These are phyloP conservation scores for Brachystomella parvula DNA, from an alignment of 1,140 invertebrate species.

Conservation along the genomic window DNA sequence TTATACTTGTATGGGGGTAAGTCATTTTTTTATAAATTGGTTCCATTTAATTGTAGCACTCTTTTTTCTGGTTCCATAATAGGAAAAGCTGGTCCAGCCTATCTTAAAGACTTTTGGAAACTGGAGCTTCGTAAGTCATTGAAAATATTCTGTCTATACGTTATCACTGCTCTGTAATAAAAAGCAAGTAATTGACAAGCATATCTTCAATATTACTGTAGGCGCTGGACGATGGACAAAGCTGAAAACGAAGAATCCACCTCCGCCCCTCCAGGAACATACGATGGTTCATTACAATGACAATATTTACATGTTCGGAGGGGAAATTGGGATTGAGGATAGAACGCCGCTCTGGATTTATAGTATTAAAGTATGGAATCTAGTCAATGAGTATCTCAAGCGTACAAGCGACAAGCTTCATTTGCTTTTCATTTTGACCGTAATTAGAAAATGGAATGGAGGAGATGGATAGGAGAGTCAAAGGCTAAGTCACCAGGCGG, in stretches of 20 bases:
- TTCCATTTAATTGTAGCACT: neutral
- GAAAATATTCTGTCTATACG: neutral
- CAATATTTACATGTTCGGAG: conserved; percentile 77
- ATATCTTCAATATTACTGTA: conserved; percentile 30
- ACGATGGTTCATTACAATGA: conserved; percentile 67
- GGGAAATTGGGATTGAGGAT: conserved; percentile 71
- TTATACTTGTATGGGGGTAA: conserved; percentile 33
- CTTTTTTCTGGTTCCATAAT: conserved; percentile 34
- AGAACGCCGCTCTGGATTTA: conserved; percentile 83
- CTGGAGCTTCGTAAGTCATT: conserved; percentile 44
- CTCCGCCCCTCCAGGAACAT: conserved; percentile 53
- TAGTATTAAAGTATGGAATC: conserved; percentile 59
- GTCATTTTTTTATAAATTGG: neutral
- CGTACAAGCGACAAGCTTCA: neutral
- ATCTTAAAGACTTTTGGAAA: conserved; percentile 49
- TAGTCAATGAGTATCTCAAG: neutral
- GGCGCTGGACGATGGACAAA: conserved; percentile 45
- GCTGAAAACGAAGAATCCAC: conserved; percentile 33
- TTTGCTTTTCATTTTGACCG: neutral
- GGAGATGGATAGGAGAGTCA: conserved; percentile 24
- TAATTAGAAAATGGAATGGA: conserved; percentile 18
- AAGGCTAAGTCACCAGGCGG: conserved; percentile 62
- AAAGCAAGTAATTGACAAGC: neutral
- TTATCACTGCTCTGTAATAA: neutral
- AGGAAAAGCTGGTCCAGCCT: conserved; percentile 32